These are phyloP conservation scores for Drosophila limbata DNA, from an alignment of 2,888 invertebrate species.

Conservation along the genomic window DNA sequence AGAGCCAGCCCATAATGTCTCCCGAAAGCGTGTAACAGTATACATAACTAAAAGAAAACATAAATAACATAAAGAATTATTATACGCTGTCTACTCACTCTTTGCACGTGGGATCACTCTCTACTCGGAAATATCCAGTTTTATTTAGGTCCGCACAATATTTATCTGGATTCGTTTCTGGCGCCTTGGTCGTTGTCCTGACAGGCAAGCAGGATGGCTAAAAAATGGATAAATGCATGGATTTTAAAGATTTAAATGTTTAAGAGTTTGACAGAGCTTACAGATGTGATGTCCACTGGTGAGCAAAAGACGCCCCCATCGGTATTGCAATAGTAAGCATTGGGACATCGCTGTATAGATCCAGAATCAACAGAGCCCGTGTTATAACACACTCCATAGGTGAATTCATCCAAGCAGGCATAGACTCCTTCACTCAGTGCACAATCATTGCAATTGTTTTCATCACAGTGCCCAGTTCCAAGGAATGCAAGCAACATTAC, in stretches of 20 bases:
- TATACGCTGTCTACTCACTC: constrained; percentile 40
- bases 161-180: constrained; percentile 23
- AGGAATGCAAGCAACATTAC: constrained; percentile 5
- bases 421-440: constrained; percentile 37
- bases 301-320: constrained; percentile 42
- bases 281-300: constrained; percentile 30
- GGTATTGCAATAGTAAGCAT: constrained; percentile 47
- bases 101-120: constrained; percentile 63
- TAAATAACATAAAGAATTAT: neutral
- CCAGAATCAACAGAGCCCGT: neutral
- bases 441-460: constrained; percentile 49
- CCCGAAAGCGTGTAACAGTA: constrained; percentile 53
- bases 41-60: constrained; percentile 46
- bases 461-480: constrained; percentile 8
- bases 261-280: constrained; percentile 14
- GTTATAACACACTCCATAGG: constrained; percentile 57
- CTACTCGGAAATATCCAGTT: constrained; percentile 56
- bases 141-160: constrained; percentile 43
- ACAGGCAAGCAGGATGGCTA: constrained; percentile 43
- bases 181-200: constrained; percentile 20
- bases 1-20: constrained; percentile 56
- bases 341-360: constrained; percentile 32
- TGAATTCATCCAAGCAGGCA: constrained; percentile 57
- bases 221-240: neutral
- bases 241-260: neutral